Percentiles rank a stretch among this genome's conserved stretches.
These are phyloP conservation scores for Emmelina monodactyla DNA, from an alignment of 2,888 invertebrate genomes.

Conservation along the genomic window DNA sequence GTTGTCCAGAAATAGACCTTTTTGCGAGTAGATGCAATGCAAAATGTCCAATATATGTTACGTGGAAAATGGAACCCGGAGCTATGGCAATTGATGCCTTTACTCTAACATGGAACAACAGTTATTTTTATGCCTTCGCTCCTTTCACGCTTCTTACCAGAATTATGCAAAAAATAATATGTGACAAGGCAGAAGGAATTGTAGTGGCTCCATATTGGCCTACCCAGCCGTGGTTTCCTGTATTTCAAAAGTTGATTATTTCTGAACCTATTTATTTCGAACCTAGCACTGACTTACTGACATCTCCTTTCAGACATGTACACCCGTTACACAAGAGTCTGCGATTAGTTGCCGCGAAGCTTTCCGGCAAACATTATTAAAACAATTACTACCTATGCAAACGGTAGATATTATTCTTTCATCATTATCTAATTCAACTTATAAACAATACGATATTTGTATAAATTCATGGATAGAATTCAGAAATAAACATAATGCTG, in stretches of 20 bases:
- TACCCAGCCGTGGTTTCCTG: neutral
- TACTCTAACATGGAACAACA: neutral
- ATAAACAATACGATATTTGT: constrained; percentile 2
- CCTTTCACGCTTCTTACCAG: neutral
- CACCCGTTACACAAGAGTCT: constrained; percentile 9
- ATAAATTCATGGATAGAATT: constrained; percentile 3
- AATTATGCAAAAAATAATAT: neutral
- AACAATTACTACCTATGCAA: constrained; percentile 9
- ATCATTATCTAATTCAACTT: constrained; percentile 3
- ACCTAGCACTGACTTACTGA: neutral
- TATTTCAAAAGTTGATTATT: neutral
- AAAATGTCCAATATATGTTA: neutral
- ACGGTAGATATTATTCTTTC: constrained; percentile 3
- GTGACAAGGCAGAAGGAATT: neutral
- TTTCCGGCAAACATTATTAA: constrained; percentile 9
- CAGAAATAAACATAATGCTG: neutral
- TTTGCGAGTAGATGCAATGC: neutral
- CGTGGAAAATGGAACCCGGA: neutral
- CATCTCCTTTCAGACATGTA: constrained; percentile 8
- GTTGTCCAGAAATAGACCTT: neutral
- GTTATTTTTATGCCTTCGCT: neutral
- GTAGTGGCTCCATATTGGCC: neutral
- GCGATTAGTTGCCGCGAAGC: constrained; percentile 7
- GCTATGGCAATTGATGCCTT: neutral
- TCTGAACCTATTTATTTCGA: neutral